Evolutionary conservation across 2,797 vertebrate species (phyloP).

Genomic region (Oreortyx pictus): DNA sequence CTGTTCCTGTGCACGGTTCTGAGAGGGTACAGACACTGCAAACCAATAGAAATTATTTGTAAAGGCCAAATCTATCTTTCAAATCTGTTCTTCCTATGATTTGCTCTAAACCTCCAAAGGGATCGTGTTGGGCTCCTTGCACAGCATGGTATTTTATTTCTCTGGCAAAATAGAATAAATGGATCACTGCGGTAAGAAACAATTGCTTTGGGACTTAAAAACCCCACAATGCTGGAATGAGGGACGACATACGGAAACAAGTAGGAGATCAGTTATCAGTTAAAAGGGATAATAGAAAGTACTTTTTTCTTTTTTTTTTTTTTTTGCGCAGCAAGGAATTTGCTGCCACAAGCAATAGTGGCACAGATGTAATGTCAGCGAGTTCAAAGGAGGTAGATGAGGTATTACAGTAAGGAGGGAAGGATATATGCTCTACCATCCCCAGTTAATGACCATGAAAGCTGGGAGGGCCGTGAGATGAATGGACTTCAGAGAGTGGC

Average conservation of each 20-base stretch:
- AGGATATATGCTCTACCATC: background rate
- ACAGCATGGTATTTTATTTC: background rate
- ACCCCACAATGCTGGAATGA: background rate
- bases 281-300: background rate
- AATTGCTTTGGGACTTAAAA: background rate
- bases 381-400: slow-evolving; percentile 30
- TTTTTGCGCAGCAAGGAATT: background rate
- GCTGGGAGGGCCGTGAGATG: background rate
- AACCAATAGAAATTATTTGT: background rate
- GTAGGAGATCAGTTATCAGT: background rate
- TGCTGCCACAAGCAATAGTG: background rate
- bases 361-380: background rate
- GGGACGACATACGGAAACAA: background rate
- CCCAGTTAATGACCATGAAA: background rate
- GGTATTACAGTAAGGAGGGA: background rate
- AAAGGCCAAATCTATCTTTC: background rate
- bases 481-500: background rate
- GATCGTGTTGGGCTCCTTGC: background rate
- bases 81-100: background rate
- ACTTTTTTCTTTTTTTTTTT: background rate
- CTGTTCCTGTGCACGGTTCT: background rate
- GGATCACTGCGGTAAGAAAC: background rate
- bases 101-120: background rate
- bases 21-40: background rate
- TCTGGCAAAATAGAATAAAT: background rate